Evolutionary conservation across 2,888 invertebrate genomes (phyloP).

Genomic region (Nyleta sp.): DNA sequence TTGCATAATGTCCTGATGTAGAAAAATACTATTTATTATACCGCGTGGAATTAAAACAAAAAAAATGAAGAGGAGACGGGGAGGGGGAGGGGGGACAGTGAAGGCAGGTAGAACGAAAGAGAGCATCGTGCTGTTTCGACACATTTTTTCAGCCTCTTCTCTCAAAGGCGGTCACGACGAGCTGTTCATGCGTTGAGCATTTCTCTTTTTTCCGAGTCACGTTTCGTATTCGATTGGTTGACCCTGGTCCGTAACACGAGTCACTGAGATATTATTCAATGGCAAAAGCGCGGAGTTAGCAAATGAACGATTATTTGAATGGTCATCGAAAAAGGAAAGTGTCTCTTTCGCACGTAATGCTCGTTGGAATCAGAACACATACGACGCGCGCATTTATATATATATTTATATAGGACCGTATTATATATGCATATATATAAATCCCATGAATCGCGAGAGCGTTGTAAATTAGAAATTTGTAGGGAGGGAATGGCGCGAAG

Average conservation of each 20-base stretch:
- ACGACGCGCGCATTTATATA: slow-evolving; percentile 42
- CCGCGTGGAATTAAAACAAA: slow-evolving; percentile 42
- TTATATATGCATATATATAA: slow-evolving; percentile 34
- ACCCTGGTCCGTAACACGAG: slow-evolving; percentile 17
- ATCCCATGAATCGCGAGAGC: slow-evolving; percentile 28
- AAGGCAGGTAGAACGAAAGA: slow-evolving; percentile 5
- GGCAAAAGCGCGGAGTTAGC: no score
- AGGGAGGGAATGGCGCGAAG: slow-evolving; percentile 29
- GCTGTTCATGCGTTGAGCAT: slow-evolving; percentile 44
- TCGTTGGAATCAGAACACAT: slow-evolving; percentile 42
- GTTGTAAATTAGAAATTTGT: slow-evolving; percentile 52
- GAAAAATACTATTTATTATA: slow-evolving; percentile 67
- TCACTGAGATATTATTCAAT: no score
- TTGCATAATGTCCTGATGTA: slow-evolving; percentile 71
- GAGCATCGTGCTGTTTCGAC: slow-evolving; percentile 32
- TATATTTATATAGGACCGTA: slow-evolving; percentile 37
- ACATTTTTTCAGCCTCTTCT: slow-evolving; percentile 49
- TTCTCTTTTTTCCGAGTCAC: slow-evolving; percentile 41
- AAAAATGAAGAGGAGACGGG: background rate
- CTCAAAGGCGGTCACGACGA: slow-evolving; percentile 63
- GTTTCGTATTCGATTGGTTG: slow-evolving; percentile 30
- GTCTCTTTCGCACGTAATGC: slow-evolving; percentile 48
- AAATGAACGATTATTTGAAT: slow-evolving; percentile 23
- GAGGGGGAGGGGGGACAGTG: background rate
- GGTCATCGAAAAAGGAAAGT: slow-evolving; percentile 49